These are phyloP conservation scores for Dasyurus viverrinus DNA, from an alignment of 2,113 vertebrate genomes.

Conservation along the genomic window DNA sequence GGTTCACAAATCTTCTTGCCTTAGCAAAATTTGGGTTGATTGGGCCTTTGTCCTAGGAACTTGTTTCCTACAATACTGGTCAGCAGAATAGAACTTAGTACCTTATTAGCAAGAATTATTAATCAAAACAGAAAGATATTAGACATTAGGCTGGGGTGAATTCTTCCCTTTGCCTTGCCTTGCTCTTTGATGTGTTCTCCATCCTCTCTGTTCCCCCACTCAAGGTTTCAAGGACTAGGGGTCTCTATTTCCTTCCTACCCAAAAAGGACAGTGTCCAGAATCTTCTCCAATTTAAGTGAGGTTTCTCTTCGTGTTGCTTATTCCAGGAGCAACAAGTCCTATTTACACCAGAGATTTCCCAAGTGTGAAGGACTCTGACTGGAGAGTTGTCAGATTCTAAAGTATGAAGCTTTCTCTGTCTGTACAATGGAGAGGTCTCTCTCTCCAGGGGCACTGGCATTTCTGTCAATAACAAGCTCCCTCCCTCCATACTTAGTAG, in stretches of 20 bases:
- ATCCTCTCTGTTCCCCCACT: neutral
- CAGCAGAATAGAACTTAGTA: neutral
- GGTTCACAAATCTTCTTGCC: neutral
- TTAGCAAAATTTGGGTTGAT: neutral
- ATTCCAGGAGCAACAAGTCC: neutral
- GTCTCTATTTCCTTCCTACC: neutral
- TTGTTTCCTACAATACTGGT: neutral
- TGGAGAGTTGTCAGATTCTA: neutral
- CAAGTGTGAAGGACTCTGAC: neutral
- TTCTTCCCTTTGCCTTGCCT: neutral
- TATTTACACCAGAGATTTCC: neutral
- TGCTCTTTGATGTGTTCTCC: neutral
- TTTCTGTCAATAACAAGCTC: neutral
- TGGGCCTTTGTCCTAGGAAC: neutral
- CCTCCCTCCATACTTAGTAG: neutral
- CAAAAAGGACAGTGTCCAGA: neutral
- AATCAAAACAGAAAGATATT: neutral
- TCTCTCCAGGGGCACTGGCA: rapidly evolving
- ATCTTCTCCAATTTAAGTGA: neutral
- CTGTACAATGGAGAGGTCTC: neutral
- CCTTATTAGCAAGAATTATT: neutral
- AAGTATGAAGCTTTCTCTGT: neutral
- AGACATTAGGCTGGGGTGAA: neutral
- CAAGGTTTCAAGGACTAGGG: neutral
- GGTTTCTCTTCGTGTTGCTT: neutral